phyloP scores from a whole-genome alignment of 2,113 vertebrate genomes.

The Holacanthus passer region DNA sequence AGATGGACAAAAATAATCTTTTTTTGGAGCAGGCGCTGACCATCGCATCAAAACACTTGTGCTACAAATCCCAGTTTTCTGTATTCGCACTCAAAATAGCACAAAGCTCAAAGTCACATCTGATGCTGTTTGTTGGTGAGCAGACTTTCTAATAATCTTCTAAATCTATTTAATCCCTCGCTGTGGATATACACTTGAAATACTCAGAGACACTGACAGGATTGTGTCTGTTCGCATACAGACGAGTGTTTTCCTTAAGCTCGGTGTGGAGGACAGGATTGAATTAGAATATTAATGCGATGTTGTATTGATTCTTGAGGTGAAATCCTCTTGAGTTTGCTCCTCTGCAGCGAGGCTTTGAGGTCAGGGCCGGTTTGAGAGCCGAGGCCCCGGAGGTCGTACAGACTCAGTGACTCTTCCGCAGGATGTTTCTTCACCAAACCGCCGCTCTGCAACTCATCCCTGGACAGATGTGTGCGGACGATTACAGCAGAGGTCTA shows the following conservation, averaged over 20 bases:
- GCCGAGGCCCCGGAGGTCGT: neutral
- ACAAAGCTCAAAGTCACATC: neutral
- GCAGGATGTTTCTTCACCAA: neutral
- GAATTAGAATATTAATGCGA: slow-evolving; percentile 27
- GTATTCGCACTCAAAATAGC: neutral
- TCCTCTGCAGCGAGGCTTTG: neutral
- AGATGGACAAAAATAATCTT: no score
- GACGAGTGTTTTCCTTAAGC: neutral
- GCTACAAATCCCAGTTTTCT: slow-evolving; percentile 11
- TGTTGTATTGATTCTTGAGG: slow-evolving; percentile 21
- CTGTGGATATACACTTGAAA: neutral
- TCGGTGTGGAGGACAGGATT: neutral
- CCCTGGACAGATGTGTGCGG: slow-evolving; percentile 34
- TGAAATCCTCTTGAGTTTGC: neutral
- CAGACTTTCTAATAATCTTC: slow-evolving; percentile 50
- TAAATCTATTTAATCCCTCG: slow-evolving; percentile 58
- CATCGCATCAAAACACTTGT: slow-evolving; percentile 17
- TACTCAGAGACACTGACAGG: neutral
- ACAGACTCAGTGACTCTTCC: neutral
- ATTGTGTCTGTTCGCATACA: neutral
- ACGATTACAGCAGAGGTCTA: slow-evolving; percentile 22
- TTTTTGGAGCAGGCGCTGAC: neutral
- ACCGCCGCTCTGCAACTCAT: neutral
- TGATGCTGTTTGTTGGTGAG: slow-evolving; percentile 22
- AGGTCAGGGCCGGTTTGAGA: neutral